Conservation (phyloP, 2,888 invertebrate species). For the Drosophila putrida region DNA sequence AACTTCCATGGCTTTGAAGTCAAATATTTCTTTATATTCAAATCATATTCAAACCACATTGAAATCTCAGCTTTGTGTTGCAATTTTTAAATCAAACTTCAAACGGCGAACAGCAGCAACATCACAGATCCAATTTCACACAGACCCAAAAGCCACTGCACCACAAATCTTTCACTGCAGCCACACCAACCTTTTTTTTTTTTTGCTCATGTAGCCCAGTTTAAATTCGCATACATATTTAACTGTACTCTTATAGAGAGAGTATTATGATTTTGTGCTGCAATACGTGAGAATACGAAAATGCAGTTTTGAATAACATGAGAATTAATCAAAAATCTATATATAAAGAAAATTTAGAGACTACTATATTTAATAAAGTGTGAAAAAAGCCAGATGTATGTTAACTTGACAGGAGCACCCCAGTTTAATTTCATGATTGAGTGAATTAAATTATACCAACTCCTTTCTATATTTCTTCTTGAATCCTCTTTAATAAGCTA, state of each 20-base stretch:
- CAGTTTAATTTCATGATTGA: too few relatives aligned
- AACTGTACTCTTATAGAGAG: constrained; percentile 25
- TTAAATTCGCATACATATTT: constrained; percentile 9
- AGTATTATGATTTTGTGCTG: not conserved
- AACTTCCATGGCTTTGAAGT: constrained; percentile 32
- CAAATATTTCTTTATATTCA: constrained; percentile 53
- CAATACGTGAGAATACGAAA: not conserved
- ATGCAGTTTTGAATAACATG: too few relatives aligned
- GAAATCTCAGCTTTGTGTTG: constrained; percentile 66
- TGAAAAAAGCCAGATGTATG: not conserved
- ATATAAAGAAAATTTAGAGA: not conserved
- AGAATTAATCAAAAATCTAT: too few relatives aligned
- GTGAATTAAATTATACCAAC: too few relatives aligned
- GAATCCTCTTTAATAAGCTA: too few relatives aligned
- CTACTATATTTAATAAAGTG: not conserved
- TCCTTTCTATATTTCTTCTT: too few relatives aligned
- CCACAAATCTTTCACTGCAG: constrained; percentile 73
- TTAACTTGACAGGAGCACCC: not conserved
- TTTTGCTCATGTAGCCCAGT: constrained; percentile 17
- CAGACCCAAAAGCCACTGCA: constrained; percentile 54
- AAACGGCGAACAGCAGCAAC: constrained; percentile 44
- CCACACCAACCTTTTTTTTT: constrained; percentile 31
- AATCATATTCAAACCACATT: constrained; percentile 65
- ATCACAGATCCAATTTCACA: constrained; percentile 65
- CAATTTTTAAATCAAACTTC: constrained; percentile 57